Evolutionary conservation across 2,888 invertebrate genomes (phyloP).

Genomic region (Himalopsyche anomala): DNA sequence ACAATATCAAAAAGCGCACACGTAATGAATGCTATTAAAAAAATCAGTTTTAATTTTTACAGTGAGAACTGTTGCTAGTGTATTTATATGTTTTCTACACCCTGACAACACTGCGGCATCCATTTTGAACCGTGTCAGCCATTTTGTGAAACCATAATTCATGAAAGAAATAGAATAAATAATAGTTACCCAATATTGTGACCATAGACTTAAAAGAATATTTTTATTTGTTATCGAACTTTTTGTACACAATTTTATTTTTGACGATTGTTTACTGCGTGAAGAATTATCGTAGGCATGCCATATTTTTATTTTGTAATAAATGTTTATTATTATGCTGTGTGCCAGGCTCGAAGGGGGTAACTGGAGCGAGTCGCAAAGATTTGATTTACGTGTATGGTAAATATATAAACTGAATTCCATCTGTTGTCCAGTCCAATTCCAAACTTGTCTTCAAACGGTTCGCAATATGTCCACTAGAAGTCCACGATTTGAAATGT

Average conservation of each 20-base stretch:
- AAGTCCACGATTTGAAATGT: too few species aligned
- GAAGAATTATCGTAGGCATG: neutral
- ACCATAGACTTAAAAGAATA: neutral
- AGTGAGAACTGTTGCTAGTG: neutral
- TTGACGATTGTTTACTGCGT: neutral
- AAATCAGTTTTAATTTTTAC: neutral
- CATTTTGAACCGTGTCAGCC: neutral
- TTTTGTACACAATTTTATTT: neutral
- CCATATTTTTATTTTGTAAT: constrained; percentile 10
- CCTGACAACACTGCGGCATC: neutral
- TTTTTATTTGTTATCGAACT: neutral
- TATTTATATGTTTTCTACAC: neutral
- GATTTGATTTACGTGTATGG: too few species aligned
- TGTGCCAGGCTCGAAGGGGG: too few species aligned
- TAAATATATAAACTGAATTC: too few species aligned
- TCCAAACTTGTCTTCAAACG: too few species aligned
- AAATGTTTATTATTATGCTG: neutral
- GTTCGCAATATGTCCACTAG: too few species aligned
- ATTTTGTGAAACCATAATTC: neutral
- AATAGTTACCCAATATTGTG: constrained; percentile 25
- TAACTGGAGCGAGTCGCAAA: too few species aligned
- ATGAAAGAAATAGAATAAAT: neutral
- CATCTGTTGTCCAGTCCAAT: too few species aligned
- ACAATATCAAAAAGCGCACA: constrained; percentile 7
- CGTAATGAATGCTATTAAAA: too few species aligned